phyloP scores from a whole-genome alignment of 1,140 invertebrate genomes.

The Drosophila pallidifrons region DNA sequence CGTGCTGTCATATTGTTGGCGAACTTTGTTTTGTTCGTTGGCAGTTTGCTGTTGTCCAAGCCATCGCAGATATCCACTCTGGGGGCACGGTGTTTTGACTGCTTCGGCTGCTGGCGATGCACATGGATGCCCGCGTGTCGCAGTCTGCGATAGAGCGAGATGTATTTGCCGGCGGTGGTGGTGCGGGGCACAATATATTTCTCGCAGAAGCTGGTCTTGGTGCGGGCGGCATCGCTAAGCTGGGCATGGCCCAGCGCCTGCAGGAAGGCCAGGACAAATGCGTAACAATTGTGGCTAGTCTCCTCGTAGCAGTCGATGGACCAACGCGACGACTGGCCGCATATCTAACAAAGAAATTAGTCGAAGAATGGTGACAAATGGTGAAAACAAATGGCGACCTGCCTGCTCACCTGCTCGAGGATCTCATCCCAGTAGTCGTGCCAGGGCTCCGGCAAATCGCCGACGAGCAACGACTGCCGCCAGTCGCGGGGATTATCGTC shows the following conservation, averaged over 20 bases:
- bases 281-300: slow-evolving; percentile 91
- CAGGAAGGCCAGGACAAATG: slow-evolving; percentile 91
- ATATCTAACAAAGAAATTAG: slow-evolving; percentile 84
- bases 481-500: slow-evolving; percentile 85
- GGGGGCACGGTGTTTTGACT: slow-evolving; percentile 24
- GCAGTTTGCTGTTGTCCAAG: slow-evolving; percentile 11
- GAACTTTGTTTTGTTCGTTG: slow-evolving; percentile 33
- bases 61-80: slow-evolving; percentile 30
- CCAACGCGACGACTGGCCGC: slow-evolving; percentile 88
- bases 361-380: not conserved
- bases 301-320: slow-evolving; percentile 89
- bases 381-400: slow-evolving; percentile 46
- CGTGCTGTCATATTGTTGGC: slow-evolving; percentile 50
- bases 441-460: slow-evolving; percentile 89
- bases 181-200: slow-evolving; percentile 91
- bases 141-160: slow-evolving; percentile 90
- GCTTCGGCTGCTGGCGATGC: slow-evolving; percentile 79
- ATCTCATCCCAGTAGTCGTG: slow-evolving; percentile 91
- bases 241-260: slow-evolving; percentile 87
- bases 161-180: slow-evolving; percentile 92
- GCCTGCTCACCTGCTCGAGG: slow-evolving; percentile 88
- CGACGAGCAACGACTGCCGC: slow-evolving; percentile 89
- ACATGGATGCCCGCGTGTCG: slow-evolving; percentile 86
- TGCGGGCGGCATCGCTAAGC: slow-evolving; percentile 88
- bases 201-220: slow-evolving; percentile 88